Evolutionary conservation across 2,797 vertebrate species (phyloP), one percentile per base, ranked within the genome.

Genomic region (Danio jaintianensis): DNA sequence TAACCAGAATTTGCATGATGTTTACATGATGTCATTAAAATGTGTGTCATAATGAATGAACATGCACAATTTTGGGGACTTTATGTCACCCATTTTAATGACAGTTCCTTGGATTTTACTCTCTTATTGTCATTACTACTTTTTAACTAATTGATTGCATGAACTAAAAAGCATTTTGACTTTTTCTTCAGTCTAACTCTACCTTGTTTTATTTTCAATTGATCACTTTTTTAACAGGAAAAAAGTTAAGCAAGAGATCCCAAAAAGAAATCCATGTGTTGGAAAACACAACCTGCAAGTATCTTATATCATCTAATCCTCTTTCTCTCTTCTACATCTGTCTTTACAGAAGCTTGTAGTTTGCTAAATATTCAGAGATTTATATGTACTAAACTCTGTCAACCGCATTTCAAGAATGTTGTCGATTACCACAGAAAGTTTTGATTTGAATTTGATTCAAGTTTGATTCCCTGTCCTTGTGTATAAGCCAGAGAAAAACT

Each of bases 251-350:
- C 96, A 96, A 97, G 96, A 94, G 95, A 90, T 96, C 94, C 93
- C 95, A 96, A 92, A 97, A 93, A 91, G 95, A 97, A 91, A 87
- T 92, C 36, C 84, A 92, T 90, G 92, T 96, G 89, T 93, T 95
- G 94, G 94, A 96, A 94, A 96, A 93, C 93, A 91, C 93, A 93
- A 93, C 93, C 95, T 97, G 96, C 96, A 97, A 97, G 96, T 96
- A 96, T 97, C 93, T 90, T 84, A 85, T 89, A 88, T 91, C 87
- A 77, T 86, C 88, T 90, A 90, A 87, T 84, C 87, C 75, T 87
- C 85, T 66, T 72, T 70, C 61, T 20, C 42, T 53, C 36, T 20
- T 43, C 61, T 86, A 72, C 86, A 79, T 72, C 86, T 89, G 70
- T 85, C 75, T 85, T 88, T 94, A 92, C 91, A 90, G 82, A 88